Conservation (phyloP, 2,113 vertebrate genomes). For the Alouatta palliata region DNA sequence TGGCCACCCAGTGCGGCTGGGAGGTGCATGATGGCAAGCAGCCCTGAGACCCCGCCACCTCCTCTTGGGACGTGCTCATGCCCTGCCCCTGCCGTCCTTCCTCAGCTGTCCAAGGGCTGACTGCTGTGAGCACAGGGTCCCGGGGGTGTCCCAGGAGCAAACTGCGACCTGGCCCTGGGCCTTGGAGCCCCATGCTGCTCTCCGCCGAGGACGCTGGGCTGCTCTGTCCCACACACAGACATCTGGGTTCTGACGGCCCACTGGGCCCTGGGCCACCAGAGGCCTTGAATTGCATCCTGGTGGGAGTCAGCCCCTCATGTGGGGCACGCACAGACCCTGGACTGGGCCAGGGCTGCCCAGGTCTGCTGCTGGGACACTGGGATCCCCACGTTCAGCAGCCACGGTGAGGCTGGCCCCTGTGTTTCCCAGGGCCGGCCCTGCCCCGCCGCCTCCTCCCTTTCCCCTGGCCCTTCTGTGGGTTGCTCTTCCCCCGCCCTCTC, state of each 20-base stretch:
- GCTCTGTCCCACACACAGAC: accelerated
- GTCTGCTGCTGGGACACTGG: accelerated
- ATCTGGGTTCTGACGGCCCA: accelerated
- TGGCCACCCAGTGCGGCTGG: accelerated
- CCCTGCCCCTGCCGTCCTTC: neutral
- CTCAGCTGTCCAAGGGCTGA: neutral
- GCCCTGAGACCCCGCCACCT: accelerated
- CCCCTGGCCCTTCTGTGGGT: neutral
- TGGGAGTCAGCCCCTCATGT: accelerated
- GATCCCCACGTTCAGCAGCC: accelerated
- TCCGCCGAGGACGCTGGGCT: neutral
- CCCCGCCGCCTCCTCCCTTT: accelerated
- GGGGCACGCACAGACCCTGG: neutral
- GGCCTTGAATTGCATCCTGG: neutral
- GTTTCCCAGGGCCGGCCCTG: neutral
- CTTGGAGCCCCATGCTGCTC: accelerated
- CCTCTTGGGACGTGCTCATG: accelerated
- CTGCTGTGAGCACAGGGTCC: accelerated
- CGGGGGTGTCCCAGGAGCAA: accelerated
- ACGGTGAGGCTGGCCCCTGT: accelerated
- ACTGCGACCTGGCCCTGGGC: accelerated
- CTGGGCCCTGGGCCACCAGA: neutral
- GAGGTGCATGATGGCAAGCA: accelerated
- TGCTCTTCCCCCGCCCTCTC: neutral
- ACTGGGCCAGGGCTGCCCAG: accelerated